Evolutionary conservation across 2,113 vertebrate species (phyloP).

Genomic region (Cyprinodon tularosa): DNA sequence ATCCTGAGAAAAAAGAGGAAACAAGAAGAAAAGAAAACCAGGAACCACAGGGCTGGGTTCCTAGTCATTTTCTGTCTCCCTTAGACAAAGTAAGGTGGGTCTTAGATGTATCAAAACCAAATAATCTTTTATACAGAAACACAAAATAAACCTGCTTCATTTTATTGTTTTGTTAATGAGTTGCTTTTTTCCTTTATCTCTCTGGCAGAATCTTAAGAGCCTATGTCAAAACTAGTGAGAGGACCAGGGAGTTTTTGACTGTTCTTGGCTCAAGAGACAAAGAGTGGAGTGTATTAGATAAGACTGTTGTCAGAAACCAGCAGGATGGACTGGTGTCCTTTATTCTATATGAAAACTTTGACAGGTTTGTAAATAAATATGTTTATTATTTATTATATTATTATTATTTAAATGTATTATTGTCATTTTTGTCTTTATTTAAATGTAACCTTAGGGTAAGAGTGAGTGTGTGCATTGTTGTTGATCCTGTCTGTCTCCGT

Average conservation of each 20-base stretch:
- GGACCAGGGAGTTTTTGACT: constrained; percentile 72
- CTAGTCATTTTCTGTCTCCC: background rate
- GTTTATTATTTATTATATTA: background rate
- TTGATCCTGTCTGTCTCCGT: no score
- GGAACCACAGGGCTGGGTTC: constrained; percentile 21
- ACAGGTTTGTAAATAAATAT: constrained; percentile 74
- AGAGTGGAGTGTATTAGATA: constrained; percentile 83
- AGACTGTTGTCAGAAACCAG: constrained; percentile 74
- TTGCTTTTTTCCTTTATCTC: background rate
- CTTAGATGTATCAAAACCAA: background rate
- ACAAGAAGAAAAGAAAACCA: constrained; percentile 47
- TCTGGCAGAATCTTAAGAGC: constrained; percentile 62
- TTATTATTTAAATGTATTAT: no score
- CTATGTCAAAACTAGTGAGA: constrained; percentile 70
- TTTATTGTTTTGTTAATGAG: background rate
- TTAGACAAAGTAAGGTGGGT: constrained; percentile 40
- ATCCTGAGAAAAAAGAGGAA: constrained; percentile 76
- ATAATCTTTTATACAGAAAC: background rate
- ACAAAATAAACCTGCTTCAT: background rate
- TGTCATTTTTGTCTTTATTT: no score
- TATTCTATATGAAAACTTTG: constrained; percentile 82
- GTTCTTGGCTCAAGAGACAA: constrained; percentile 81
- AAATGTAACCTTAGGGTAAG: no score
- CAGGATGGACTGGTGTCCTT: constrained; percentile 85
- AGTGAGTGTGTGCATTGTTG: no score